Base-by-base conservation (phyloP, 2,797 vertebrate species). In the Lithobates pipiens region DNA sequence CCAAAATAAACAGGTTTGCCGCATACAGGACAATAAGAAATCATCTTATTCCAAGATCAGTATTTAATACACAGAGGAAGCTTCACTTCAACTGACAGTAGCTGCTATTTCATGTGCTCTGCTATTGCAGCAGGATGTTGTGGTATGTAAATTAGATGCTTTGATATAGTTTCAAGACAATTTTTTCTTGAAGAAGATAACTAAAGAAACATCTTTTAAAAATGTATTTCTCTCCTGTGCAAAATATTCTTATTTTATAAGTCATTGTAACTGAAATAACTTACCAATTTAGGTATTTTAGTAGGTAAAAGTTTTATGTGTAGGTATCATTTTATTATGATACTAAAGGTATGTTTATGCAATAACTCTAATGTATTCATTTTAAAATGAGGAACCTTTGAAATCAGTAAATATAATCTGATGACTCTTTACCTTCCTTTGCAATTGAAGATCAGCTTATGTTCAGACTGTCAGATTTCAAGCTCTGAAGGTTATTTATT, bases 1-100 rank as follows among this genome's bases (percentile, higher is more conserved):
- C 95, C 96, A 89, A 96, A 96, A 93, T 96, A 96, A 93, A 96
- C 95, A 1, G 95, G 95, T 90, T 96, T 96, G 86, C 94, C 95
- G 90, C 95, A 96, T 89, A 96, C 94, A 80, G 95, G 95, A 92
- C 95, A 96, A 92, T 95, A 96, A 86, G 93, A 92, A 89, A 96
- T 95, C 95, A 96, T 96, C 89, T 82, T 90, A 83, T 78, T 29
- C 36, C 71, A 54, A 34, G 75, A 18, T 44, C 3, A 71, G 27
- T 2, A 44, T 57, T 83, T 61, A 80, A 18, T 50, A 42, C 16
- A 63, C 29, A 46, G 25, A 65, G 29, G 73, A 68, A 50, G 63
- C 63, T 74, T 83, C 18, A 82, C 61, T 73, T 81, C 46, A 89
- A 85, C 82, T 85, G 87, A 91, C 91, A 94, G 76, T 84, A 82